Percentiles rank a stretch among this genome's conserved stretches.
Evolutionary conservation across 2,888 invertebrate species (phyloP).

Genomic region (Zootermopsis nevadensis): DNA sequence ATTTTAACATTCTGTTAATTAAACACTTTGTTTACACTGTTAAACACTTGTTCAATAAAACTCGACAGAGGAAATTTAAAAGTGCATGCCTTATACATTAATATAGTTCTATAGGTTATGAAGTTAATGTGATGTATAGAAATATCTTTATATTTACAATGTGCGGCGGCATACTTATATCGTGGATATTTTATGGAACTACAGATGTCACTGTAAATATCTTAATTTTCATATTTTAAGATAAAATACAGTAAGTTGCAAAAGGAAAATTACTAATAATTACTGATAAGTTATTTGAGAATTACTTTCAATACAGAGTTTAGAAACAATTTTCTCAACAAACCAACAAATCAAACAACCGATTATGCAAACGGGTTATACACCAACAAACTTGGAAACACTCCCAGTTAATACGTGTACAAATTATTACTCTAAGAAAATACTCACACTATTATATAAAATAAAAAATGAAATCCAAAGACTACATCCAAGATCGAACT

Average conservation of each 20-base stretch:
- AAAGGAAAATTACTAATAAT: background rate
- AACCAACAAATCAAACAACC: conserved; percentile 2
- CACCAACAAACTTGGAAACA: conserved; percentile 26
- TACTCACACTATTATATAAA: conserved; percentile 30
- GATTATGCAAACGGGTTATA: conserved; percentile 20
- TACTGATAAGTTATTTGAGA: background rate
- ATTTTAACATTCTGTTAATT: background rate
- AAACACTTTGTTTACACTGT: background rate
- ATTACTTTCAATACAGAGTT: background rate
- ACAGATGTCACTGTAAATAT: background rate
- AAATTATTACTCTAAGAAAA: conserved; percentile 13
- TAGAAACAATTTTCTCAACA: conserved; percentile 6
- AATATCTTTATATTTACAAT: background rate
- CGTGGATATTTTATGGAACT: background rate
- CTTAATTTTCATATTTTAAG: background rate
- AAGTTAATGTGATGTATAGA: background rate
- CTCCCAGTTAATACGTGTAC: conserved; percentile 13
- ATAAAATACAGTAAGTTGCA: conserved; percentile 24
- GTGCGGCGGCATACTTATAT: too few species aligned
- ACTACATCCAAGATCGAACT: conserved; percentile 27
- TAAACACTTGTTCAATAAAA: background rate
- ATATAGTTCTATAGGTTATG: background rate
- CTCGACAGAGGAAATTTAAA: background rate
- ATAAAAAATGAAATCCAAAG: conserved; percentile 30
- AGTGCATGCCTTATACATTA: background rate